Evolutionary conservation across 2,113 vertebrate species (phyloP).

Genomic region (Megalops atlanticus): DNA sequence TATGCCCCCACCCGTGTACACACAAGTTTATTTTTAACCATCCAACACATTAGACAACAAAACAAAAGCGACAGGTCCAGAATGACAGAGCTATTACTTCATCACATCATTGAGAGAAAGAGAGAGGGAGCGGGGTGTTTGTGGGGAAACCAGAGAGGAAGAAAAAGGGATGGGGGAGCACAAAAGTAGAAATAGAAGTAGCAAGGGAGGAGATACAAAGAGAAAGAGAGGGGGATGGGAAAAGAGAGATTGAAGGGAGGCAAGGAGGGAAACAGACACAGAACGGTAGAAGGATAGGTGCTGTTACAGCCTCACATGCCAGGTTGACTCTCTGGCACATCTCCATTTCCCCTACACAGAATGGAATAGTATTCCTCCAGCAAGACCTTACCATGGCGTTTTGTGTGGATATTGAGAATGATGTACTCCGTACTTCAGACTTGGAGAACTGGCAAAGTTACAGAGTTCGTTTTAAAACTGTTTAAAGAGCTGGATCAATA

Average conservation of each 20-base stretch:
- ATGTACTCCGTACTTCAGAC: constrained; percentile 23
- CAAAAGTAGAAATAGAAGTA: no score
- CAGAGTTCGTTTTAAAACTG: background rate
- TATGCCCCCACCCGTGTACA: constrained; percentile 37
- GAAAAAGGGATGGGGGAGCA: background rate
- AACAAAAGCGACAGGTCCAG: constrained; percentile 48
- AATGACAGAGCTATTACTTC: constrained; percentile 43
- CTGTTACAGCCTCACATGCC: constrained; percentile 26
- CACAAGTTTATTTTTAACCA: constrained; percentile 58
- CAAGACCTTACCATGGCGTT: background rate
- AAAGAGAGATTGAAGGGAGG: constrained; percentile 18
- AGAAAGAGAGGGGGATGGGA: background rate
- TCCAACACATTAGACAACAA: constrained; percentile 47
- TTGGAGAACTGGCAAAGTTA: background rate
- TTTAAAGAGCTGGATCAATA: background rate
- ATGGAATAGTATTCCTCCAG: background rate
- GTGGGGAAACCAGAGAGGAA: background rate
- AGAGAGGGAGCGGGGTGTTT: constrained; percentile 24
- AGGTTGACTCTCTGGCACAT: constrained; percentile 34
- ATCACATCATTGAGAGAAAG: constrained; percentile 25
- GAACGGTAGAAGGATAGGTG: constrained; percentile 34
- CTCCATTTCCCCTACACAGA: constrained; percentile 35
- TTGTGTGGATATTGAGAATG: constrained; percentile 31
- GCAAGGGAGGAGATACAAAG: background rate
- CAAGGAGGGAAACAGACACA: constrained; percentile 20